Base-by-base conservation (phyloP, 2,888 invertebrate genomes). In the Nomada fabriciana region DNA sequence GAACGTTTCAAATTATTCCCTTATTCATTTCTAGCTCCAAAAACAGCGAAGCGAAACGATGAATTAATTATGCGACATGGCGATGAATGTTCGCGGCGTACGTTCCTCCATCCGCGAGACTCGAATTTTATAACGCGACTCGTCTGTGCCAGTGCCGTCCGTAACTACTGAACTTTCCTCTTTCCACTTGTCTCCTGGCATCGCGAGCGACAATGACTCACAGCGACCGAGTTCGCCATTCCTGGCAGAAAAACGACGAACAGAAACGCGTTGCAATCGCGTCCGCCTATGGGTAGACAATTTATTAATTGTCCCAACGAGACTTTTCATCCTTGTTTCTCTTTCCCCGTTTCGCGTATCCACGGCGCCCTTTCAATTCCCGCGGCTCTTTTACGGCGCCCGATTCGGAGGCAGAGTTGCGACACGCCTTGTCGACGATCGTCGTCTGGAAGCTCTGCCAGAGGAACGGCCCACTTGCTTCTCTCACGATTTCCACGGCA, bases 141-240 rank as follows among this genome's bases (percentile, higher is more conserved):
- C 70, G 70, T 64, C 73, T 36, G 73, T 29, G 15, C 50, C 25
- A 29, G 65, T 29, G 10, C 57, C 63, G 67, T 68, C 25, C 79
- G 59, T 29, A 59, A 69, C 78, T 69, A 71, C 75, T 47, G 74
- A 47, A 82, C 68, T 82, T 76, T 74, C 68, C 71, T 83, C 78
- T 74, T 65, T 84, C 64, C 67, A 59, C 57, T 43, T 25, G 83
- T 20, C 36, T 36, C 53, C 52, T 15, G 20, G 70, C 59, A 63
- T 81, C 83, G 76, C 82, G 29, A 79, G 67, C 87, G 82, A 81
- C 84, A 89, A 80, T 90, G 90, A 90, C 82, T 90, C 91, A 90
- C 83, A 73, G 63, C 85, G 91, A 89, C 88, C 88, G 89, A 88
- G 83, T 91, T 91, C 80, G 71, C 91, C 91, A 90, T 91, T 91